Conservation (phyloP, 2,888 invertebrate genomes). For the Euplexia lucipara region DNA sequence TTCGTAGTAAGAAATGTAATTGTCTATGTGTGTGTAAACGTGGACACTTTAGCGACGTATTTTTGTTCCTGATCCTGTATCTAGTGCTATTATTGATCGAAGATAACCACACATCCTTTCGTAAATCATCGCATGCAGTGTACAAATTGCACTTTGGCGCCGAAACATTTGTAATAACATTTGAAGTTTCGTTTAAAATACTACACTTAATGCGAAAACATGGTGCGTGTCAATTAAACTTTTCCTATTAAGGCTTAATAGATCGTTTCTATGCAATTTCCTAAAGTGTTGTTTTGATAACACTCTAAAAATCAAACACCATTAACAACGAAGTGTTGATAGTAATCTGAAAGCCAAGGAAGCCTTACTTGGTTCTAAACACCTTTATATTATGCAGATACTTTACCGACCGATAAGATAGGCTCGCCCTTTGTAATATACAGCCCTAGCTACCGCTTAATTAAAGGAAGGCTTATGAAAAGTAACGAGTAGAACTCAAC, state of each 20-base stretch:
- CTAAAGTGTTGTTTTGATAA: slow-evolving; percentile 31
- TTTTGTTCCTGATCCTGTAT: too few species aligned
- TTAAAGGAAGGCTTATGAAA: too few species aligned
- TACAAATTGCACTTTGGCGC: not conserved
- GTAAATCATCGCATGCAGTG: slow-evolving; percentile 12
- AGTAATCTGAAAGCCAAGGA: slow-evolving; percentile 3
- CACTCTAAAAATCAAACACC: slow-evolving; percentile 1
- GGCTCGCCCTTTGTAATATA: too few species aligned
- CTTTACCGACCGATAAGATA: not conserved
- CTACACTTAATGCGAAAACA: slow-evolving; percentile 4
- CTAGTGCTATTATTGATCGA: too few species aligned
- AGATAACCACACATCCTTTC: slow-evolving; percentile 5
- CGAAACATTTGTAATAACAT: slow-evolving; percentile 10
- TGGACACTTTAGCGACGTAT: too few species aligned
- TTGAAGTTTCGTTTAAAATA: slow-evolving; percentile 18
- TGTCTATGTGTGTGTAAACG: too few species aligned
- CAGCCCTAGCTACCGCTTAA: not conserved
- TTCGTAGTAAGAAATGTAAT: too few species aligned
- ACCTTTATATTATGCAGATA: not conserved
- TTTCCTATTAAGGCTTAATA: slow-evolving; percentile 3
- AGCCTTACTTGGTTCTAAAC: not conserved
- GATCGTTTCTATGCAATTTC: slow-evolving; percentile 6
- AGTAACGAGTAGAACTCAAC: too few species aligned
- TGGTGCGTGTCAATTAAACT: slow-evolving; percentile 16
- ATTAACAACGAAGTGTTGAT: slow-evolving; percentile 19